Evolutionary conservation across 2,888 invertebrate species (phyloP).

Genomic region (Lucinisca nassula): DNA sequence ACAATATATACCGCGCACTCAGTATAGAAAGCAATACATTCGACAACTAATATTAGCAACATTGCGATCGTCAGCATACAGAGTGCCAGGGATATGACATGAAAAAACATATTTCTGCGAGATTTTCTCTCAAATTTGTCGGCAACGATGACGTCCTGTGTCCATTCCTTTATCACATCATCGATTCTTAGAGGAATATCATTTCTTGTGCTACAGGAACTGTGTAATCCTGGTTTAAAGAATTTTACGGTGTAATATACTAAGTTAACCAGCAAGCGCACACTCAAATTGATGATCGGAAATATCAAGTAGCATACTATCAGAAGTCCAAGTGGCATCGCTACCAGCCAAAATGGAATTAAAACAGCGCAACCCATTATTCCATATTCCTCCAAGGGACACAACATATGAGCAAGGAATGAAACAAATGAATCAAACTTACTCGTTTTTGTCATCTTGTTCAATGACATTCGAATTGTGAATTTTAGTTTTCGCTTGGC

Average conservation of each 20-base stretch:
- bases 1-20: not conserved
- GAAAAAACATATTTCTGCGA: slow-evolving; percentile 16
- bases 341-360: not conserved
- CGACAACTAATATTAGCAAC: slow-evolving; percentile 1
- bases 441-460: not conserved
- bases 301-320: not conserved
- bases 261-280: not conserved
- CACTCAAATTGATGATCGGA: not conserved
- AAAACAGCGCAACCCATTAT: not conserved
- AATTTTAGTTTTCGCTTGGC: not conserved
- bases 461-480: not conserved
- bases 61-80: slow-evolving; percentile 19
- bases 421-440: not conserved
- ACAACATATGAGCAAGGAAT: not conserved
- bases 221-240: not conserved
- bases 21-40: slow-evolving; percentile 14
- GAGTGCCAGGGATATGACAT: slow-evolving; percentile 5
- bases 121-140: slow-evolving; percentile 13
- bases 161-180: not conserved
- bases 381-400: not conserved
- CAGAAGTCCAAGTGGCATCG: not conserved
- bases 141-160: slow-evolving; percentile 23
- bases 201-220: not conserved
- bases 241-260: not conserved
- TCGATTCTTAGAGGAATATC: not conserved